phyloP scores from a whole-genome alignment of 2,888 invertebrate genomes.

The Dicyrtomina minuta region DNA sequence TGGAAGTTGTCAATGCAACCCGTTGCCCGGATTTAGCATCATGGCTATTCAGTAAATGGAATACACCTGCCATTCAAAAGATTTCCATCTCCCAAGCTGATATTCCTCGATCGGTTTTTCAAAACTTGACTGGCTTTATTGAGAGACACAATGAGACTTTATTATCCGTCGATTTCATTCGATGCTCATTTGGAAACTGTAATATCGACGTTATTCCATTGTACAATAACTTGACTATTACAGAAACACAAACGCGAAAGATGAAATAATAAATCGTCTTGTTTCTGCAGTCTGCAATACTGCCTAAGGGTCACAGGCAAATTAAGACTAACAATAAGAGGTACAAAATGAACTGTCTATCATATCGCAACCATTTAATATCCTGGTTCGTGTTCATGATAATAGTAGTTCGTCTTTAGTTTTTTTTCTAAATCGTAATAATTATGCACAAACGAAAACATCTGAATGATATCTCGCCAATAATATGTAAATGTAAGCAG shows the following conservation, averaged over 20 bases:
- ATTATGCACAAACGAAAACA: too few relatives aligned
- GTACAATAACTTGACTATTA: constrained; percentile 4
- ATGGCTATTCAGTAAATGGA: constrained; percentile 18
- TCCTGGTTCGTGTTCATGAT: too few relatives aligned
- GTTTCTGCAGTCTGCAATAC: too few relatives aligned
- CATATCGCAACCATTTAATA: too few relatives aligned
- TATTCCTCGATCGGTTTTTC: not conserved
- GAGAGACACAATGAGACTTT: constrained; percentile 15
- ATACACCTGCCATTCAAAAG: constrained; percentile 8
- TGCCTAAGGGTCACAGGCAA: too few relatives aligned
- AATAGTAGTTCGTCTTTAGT: too few relatives aligned
- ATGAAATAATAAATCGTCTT: not conserved
- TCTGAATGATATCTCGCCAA: too few relatives aligned
- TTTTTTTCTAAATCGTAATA: too few relatives aligned
- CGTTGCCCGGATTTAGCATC: not conserved
- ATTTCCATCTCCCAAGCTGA: constrained; percentile 11
- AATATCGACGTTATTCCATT: not conserved
- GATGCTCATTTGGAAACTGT: constrained; percentile 17
- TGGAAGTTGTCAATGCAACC: constrained; percentile 23
- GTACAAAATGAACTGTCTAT: too few relatives aligned
- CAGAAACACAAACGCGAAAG: not conserved
- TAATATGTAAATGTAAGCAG: too few relatives aligned
- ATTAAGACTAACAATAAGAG: too few relatives aligned
- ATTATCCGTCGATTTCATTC: not conserved
- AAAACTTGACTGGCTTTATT: not conserved